These are phyloP conservation scores for Crypturellus undulatus DNA, from an alignment of 2,113 vertebrate species.

Conservation along the genomic window DNA sequence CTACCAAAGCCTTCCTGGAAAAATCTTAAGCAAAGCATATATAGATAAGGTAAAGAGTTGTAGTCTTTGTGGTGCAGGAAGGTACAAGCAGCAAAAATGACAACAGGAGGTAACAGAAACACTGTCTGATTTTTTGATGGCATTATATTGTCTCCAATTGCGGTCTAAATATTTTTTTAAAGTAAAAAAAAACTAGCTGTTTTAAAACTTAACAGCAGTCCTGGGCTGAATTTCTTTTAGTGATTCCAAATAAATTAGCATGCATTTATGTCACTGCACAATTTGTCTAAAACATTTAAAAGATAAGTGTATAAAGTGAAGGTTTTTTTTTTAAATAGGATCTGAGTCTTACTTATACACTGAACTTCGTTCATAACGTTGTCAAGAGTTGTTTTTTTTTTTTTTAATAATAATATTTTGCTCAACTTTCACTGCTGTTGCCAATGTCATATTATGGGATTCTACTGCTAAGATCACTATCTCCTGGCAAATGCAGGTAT, in stretches of 20 bases:
- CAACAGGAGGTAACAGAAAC: neutral
- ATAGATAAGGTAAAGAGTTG: neutral
- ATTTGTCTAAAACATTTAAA: neutral
- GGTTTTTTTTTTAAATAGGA: neutral
- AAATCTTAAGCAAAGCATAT: neutral
- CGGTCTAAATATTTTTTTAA: neutral
- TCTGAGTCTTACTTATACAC: neutral
- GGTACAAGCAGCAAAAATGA: neutral
- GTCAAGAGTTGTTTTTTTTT: neutral
- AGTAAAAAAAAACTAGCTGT: neutral
- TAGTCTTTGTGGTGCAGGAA: neutral
- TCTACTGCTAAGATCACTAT: neutral
- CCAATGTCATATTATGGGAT: conserved; percentile 5
- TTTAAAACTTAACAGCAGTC: neutral
- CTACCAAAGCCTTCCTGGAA: neutral
- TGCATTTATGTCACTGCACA: neutral
- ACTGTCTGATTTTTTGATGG: neutral
- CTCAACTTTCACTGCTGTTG: neutral
- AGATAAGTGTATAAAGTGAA: neutral
- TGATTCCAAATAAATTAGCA: neutral
- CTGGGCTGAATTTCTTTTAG: neutral
- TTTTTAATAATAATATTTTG: neutral
- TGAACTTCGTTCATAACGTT: neutral
- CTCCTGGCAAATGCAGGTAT: conserved; percentile 8
- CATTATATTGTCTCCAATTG: neutral